These are phyloP conservation scores for Iguana delicatissima DNA, from an alignment of 2,797 vertebrate species.

Conservation along the genomic window DNA sequence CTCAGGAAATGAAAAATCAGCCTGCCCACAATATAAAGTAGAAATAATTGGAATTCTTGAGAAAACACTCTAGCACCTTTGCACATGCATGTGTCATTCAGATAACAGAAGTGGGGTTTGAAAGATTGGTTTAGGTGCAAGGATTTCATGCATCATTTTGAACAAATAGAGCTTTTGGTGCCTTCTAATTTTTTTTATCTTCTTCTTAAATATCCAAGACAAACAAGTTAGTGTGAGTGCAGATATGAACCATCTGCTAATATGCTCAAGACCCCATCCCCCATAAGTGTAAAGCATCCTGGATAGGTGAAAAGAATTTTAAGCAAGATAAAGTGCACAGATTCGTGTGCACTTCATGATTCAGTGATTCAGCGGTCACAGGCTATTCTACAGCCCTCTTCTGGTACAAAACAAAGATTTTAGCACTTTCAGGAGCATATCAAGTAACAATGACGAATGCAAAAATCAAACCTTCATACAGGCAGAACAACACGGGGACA, in stretches of 20 bases:
- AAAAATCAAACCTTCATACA: background rate
- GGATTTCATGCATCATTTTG: background rate
- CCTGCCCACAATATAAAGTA: no score
- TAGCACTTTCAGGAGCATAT: background rate
- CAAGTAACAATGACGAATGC: background rate
- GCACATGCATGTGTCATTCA: no score
- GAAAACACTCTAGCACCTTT: background rate
- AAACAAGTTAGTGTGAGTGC: background rate
- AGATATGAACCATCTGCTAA: background rate
- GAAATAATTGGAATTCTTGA: background rate
- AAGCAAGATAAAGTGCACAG: background rate
- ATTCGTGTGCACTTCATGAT: no score
- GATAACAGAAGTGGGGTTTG: no score
- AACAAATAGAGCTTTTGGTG: no score
- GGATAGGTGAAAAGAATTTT: background rate
- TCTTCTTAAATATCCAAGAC: background rate
- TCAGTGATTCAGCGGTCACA: background rate
- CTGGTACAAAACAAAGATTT: background rate
- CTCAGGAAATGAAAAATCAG: background rate
- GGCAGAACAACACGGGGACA: fast-evolving
- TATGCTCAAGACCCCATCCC: background rate
- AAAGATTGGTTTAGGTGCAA: background rate
- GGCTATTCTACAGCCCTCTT: background rate
- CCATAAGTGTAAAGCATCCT: background rate
- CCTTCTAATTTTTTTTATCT: background rate